Conservation (phyloP, 2,797 vertebrate genomes). For the Gephyroberyx darwinii region DNA sequence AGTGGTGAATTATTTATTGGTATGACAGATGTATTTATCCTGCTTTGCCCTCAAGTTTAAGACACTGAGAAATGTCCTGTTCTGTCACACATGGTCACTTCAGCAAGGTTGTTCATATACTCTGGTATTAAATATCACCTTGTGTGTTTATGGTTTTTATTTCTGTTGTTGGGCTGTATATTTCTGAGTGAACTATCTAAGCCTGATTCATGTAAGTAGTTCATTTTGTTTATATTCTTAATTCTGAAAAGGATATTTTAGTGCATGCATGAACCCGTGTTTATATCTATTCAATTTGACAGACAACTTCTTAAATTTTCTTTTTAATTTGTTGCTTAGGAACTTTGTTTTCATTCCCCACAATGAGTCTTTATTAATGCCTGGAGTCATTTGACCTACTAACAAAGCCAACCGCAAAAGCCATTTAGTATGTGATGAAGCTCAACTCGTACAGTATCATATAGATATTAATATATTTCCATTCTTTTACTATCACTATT, state of each 20-base stretch:
- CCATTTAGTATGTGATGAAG: neutral
- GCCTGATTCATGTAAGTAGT: neutral
- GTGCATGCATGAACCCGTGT: neutral
- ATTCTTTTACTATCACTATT: neutral
- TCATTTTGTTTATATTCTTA: conserved; percentile 16
- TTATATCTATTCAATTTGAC: conserved; percentile 7
- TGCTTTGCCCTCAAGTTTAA: conserved; percentile 1
- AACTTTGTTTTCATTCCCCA: neutral
- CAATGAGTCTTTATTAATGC: neutral
- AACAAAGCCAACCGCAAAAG: conserved; percentile 1
- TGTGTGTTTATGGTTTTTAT: neutral
- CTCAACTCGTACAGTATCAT: no score
- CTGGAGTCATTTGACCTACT: conserved; percentile 1
- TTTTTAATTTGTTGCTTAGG: neutral
- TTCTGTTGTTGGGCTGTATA: conserved; percentile 13
- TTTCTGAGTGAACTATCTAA: conserved; percentile 2
- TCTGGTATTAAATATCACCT: conserved; percentile 17
- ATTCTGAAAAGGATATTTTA: neutral
- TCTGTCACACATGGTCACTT: conserved; percentile 32
- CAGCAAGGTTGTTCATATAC: conserved; percentile 25
- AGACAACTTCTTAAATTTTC: neutral
- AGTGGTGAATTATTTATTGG: conserved; percentile 16
- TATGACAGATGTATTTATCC: conserved; percentile 1
- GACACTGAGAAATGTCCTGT: conserved; percentile 8
- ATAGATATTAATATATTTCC: neutral